Base-by-base conservation (phyloP, 2,888 invertebrate species). In the Rapana venosa region DNA sequence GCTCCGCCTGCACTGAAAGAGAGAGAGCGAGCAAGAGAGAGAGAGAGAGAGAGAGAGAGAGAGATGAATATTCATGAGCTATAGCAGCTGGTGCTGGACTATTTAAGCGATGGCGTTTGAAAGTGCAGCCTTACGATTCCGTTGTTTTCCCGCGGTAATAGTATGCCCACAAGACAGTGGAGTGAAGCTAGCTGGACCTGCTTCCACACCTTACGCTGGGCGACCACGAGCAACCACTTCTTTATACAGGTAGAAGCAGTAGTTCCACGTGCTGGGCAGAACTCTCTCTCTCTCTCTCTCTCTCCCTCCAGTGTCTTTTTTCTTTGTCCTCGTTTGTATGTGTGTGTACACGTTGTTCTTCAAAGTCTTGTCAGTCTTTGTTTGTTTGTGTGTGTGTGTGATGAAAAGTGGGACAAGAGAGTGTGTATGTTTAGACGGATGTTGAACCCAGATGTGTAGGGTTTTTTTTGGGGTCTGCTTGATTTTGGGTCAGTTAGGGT, bases 101-200 rank as follows among this genome's bases (percentile, higher is more conserved):
- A 61, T 79, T 35, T 30, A 84, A 20, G 11, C 32, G 79, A 22
- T 20, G 88, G 56, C 5, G 35, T 81, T 79, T 79, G 74, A 61
- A 74, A 70, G 30, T 81, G 87, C 77, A 66, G 74, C 35, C 61
- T 87, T 56, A 79, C 11, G 61, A 36, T 87, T 36, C 77, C n/a
- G 13, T 36, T 35, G 61, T 26, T 84, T 84, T 56, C 61, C 74
- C 88, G 90, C 85, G 77, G 85, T 87, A 22, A 87, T 91, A 92
- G 90, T 90, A 92, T 92, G 92, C 92, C 92, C 90, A 92, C 91
- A 66, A 88, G 90, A 70, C 91, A 91, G 91, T 92, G 92, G 92
- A 90, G 90, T 32, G 91, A 91, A 90, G 90, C 89, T 58, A 88
- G 90, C 74, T 92, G 92, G 92, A 92, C 91, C 79, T 84, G 90